A percentile compares a stretch with the other conserved stretches of the same genome.
These are phyloP conservation scores for Cyprichromis sp. DNA, from an alignment of 2,113 vertebrate genomes.

Conservation along the genomic window DNA sequence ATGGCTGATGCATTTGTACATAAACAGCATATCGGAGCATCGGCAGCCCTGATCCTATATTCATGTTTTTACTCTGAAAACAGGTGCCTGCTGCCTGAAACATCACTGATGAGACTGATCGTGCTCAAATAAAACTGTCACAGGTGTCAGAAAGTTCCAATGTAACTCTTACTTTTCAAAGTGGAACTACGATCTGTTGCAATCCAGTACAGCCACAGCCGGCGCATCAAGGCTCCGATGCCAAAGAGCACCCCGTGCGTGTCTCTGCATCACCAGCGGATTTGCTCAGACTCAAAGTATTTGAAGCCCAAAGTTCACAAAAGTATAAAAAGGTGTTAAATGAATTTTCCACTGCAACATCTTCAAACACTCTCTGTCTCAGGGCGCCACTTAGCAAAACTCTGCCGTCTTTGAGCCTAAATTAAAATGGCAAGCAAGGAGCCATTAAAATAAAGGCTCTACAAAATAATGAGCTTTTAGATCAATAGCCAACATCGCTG, in stretches of 20 bases:
- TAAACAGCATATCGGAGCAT: background rate
- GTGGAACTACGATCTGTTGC: background rate
- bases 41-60: background rate
- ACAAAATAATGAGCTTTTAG: background rate
- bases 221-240: background rate
- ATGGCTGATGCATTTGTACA: background rate
- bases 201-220: background rate
- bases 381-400: background rate
- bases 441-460: background rate
- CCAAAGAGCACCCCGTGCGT: background rate
- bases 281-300: background rate
- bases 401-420: background rate
- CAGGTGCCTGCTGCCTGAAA: background rate
- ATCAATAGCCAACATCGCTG: background rate
- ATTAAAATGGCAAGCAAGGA: background rate
- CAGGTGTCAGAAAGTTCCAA: accelerated
- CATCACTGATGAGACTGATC: background rate
- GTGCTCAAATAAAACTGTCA: background rate
- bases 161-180: background rate
- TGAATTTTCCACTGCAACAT: background rate
- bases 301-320: background rate
- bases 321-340: background rate
- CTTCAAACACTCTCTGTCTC: background rate
- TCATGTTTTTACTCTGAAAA: background rate
- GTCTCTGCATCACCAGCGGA: accelerated